phyloP scores from a whole-genome alignment of 37 sponge, comb jelly and placozoan species.

The Theonella swinhoei region DNA sequence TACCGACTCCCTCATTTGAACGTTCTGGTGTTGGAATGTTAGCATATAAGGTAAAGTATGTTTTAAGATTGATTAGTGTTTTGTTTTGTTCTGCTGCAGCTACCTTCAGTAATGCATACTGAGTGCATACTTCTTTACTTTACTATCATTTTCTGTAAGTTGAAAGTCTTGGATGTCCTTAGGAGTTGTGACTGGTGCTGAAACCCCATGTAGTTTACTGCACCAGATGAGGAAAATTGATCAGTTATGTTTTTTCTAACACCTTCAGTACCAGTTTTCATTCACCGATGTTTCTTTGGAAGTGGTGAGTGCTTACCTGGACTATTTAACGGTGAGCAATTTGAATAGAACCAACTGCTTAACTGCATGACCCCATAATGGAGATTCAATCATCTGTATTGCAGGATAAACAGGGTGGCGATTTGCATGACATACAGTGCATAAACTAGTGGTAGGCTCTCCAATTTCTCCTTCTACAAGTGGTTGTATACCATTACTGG shows the following conservation, averaged over 20 bases:
- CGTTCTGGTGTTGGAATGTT: too few relatives aligned
- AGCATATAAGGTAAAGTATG: too few relatives aligned
- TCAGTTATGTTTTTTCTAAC: too few relatives aligned
- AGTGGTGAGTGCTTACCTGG: constrained; percentile 7
- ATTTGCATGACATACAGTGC: background rate
- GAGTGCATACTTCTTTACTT: background rate
- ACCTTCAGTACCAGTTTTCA: constrained; percentile 18
- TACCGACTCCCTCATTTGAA: too few relatives aligned
- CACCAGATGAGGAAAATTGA: too few relatives aligned
- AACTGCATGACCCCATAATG: background rate
- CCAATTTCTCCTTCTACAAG: background rate
- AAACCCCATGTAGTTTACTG: background rate
- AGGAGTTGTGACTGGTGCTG: background rate
- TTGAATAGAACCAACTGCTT: background rate
- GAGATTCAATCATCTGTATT: background rate
- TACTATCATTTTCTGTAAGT: background rate
- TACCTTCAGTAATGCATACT: constrained; percentile 8
- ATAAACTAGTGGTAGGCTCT: too few relatives aligned
- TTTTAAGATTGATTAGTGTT: too few relatives aligned
- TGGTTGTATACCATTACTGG: background rate
- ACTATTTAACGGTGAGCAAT: background rate
- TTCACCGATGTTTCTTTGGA: constrained; percentile 8
- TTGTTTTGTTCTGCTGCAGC: too few relatives aligned
- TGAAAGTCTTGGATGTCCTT: constrained; percentile 3
- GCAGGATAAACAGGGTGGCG: background rate